Evolutionary conservation across 2,888 invertebrate genomes (phyloP).

Genomic region (Tinea semifulvella): DNA sequence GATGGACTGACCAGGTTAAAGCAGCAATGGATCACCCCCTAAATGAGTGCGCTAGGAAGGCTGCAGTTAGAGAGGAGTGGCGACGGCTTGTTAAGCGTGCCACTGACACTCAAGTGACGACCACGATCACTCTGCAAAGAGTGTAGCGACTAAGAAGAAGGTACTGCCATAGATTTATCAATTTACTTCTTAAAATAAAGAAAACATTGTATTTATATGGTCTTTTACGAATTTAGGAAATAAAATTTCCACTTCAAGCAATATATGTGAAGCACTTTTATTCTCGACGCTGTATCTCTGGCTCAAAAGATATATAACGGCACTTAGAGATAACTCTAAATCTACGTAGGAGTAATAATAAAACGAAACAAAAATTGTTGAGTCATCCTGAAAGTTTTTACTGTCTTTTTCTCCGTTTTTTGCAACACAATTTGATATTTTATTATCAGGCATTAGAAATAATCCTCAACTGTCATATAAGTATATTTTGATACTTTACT

Average conservation of each 20-base stretch:
- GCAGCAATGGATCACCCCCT: too few relatives aligned
- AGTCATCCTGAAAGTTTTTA: background rate
- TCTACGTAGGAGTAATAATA: conserved; percentile 4
- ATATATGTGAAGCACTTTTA: conserved; percentile 1
- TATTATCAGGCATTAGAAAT: too few relatives aligned
- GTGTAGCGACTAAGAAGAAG: too few relatives aligned
- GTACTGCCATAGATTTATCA: too few relatives aligned
- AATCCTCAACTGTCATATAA: too few relatives aligned
- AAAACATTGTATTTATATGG: background rate
- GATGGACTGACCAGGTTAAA: too few relatives aligned
- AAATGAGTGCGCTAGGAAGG: too few relatives aligned
- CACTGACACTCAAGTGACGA: too few relatives aligned
- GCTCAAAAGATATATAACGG: conserved; percentile 7
- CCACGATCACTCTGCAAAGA: too few relatives aligned
- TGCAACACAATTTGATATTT: background rate
- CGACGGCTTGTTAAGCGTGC: too few relatives aligned
- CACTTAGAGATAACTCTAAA: conserved; percentile 3
- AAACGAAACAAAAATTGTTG: background rate
- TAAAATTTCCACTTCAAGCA: conserved; percentile 6
- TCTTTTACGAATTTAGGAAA: background rate
- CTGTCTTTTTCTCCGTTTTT: background rate
- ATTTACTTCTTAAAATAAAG: background rate
- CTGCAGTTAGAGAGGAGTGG: too few relatives aligned
- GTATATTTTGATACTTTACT: too few relatives aligned
- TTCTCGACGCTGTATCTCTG: background rate